These are phyloP conservation scores for Tenthredo scrophulariae DNA, from an alignment of 2,888 invertebrate species.

Conservation along the genomic window DNA sequence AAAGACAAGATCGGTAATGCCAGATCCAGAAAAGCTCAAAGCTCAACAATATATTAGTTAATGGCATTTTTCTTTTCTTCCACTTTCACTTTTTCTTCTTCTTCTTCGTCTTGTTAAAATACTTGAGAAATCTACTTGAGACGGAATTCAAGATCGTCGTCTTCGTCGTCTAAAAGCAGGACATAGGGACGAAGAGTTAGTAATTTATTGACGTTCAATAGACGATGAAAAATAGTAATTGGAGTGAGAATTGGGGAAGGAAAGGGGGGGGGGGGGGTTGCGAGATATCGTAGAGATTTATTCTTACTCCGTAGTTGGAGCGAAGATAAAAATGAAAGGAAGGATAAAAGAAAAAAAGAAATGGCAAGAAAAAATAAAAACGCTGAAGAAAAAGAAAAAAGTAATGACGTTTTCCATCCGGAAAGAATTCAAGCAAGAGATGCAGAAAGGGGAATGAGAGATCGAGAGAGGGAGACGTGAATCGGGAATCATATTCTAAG, in stretches of 20 bases:
- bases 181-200: not conserved
- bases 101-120: not conserved
- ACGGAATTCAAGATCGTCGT: not conserved
- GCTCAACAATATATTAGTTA: not conserved
- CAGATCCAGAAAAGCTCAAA: conserved; percentile 5
- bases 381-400: not conserved
- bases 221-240: conserved; percentile 38
- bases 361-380: not conserved
- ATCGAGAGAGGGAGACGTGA: not conserved
- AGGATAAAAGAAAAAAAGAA: not conserved
- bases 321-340: not conserved
- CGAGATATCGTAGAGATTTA: not conserved
- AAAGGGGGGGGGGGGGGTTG: not conserved
- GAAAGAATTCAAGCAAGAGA: conserved; percentile 4
- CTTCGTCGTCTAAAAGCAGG: not conserved
- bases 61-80: not conserved
- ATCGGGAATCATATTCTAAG: conserved; percentile 46
- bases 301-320: not conserved
- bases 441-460: not conserved
- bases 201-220: conserved; percentile 37
- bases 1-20: not conserved
- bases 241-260: not conserved
- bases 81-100: not conserved
- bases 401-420: conserved; percentile 44
- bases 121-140: not conserved